Conservation (phyloP, 2,888 invertebrate species). For the Pseudococcus viburni region DNA sequence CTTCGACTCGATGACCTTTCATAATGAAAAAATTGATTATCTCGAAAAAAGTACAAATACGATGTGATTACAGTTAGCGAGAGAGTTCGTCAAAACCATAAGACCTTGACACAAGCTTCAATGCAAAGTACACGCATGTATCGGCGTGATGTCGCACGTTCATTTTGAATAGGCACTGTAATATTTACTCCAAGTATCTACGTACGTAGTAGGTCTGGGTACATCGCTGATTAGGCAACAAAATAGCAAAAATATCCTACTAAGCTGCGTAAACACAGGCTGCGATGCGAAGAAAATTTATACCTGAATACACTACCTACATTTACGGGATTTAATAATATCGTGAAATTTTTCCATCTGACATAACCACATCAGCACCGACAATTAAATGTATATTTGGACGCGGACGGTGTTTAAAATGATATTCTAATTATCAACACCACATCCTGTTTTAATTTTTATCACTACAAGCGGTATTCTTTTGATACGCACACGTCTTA, state of each 20-base stretch:
- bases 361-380: not conserved
- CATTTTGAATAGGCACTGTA: not conserved
- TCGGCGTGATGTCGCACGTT: conserved; percentile 2
- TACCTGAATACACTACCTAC: not conserved
- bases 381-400: not conserved
- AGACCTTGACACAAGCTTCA: conserved; percentile 14
- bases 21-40: conserved; percentile 5
- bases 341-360: not conserved
- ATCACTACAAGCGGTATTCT: not conserved
- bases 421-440: not conserved
- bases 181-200: not conserved
- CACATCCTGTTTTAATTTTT: not conserved
- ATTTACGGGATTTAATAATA: not conserved
- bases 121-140: conserved; percentile 13
- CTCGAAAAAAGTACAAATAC: conserved; percentile 14
- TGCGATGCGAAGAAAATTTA: not conserved
- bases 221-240: not conserved
- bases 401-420: not conserved
- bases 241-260: not conserved
- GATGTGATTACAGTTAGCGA: not conserved
- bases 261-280: not conserved
- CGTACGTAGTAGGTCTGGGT: not conserved
- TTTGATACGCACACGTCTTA: not conserved
- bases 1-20: conserved; percentile 12
- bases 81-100: conserved; percentile 11